phyloP scores from a whole-genome alignment of 2,888 invertebrate genomes.

The Melanotus villosus region DNA sequence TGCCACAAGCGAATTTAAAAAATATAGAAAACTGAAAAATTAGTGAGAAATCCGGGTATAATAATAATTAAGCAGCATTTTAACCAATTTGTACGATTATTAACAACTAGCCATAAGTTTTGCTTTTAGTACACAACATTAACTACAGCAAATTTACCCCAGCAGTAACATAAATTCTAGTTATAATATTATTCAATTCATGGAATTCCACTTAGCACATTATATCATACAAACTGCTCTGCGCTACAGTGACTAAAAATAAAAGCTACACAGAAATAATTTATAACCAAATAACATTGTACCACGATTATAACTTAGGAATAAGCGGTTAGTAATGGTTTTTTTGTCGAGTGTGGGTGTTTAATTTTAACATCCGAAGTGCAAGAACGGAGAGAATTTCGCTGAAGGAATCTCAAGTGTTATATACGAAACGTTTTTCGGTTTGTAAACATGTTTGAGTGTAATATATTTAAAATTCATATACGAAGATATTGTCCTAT shows the following conservation, averaged over 20 bases:
- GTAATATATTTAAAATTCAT: conserved; percentile 31
- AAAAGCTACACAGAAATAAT: conserved; percentile 56
- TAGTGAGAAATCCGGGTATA: too few relatives aligned
- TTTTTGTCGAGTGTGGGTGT: too few relatives aligned
- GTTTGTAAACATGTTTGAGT: conserved; percentile 27
- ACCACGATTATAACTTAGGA: neutral
- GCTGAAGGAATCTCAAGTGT: neutral
- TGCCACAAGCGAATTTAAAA: too few relatives aligned
- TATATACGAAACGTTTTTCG: neutral
- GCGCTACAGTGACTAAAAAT: conserved; percentile 59
- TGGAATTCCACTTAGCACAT: conserved; percentile 57
- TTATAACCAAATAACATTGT: neutral
- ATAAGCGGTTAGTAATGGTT: neutral
- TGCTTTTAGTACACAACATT: conserved; percentile 37
- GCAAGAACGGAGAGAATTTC: too few relatives aligned
- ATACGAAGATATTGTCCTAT: conserved; percentile 30
- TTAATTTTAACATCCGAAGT: too few relatives aligned
- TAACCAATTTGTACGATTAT: conserved; percentile 18
- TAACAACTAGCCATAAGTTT: conserved; percentile 34
- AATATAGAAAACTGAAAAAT: too few relatives aligned
- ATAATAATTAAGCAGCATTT: neutral
- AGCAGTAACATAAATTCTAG: conserved; percentile 38
- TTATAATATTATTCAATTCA: conserved; percentile 57
- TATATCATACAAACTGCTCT: conserved; percentile 54
- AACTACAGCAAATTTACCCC: conserved; percentile 39